phyloP scores from a whole-genome alignment of 2,888 invertebrate genomes.

The Plemyria rubiginata region DNA sequence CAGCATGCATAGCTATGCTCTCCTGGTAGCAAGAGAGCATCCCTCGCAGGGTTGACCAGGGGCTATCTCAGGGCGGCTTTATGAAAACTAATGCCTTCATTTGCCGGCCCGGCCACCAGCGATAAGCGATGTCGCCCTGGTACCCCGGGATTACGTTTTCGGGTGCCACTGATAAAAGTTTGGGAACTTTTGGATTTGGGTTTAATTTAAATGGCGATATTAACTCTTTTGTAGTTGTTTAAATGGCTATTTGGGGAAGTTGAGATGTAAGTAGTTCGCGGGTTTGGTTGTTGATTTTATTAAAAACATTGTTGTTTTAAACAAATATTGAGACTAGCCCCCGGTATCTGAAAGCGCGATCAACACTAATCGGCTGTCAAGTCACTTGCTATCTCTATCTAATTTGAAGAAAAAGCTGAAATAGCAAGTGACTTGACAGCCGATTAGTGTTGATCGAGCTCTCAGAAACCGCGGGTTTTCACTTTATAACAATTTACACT shows the following conservation, averaged over 20 bases:
- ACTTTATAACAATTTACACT: too few relatives aligned
- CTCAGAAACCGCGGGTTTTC: too few relatives aligned
- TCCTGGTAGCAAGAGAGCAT: slow-evolving; percentile 50
- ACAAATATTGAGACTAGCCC: too few relatives aligned
- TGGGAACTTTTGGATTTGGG: slow-evolving; percentile 60
- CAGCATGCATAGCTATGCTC: not conserved
- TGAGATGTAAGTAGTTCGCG: slow-evolving; percentile 12
- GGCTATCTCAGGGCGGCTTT: slow-evolving; percentile 76
- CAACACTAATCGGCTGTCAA: too few relatives aligned
- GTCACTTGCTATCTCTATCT: too few relatives aligned
- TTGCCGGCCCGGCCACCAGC: slow-evolving; percentile 67
- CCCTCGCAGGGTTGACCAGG: slow-evolving; percentile 61
- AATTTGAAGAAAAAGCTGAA: too few relatives aligned
- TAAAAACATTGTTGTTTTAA: not conserved
- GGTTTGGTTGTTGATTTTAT: not conserved
- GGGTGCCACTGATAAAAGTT: slow-evolving; percentile 70
- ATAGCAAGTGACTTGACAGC: too few relatives aligned
- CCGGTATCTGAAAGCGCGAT: too few relatives aligned
- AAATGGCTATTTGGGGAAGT: slow-evolving; percentile 20
- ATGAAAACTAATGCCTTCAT: slow-evolving; percentile 84
- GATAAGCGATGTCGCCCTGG: slow-evolving; percentile 81
- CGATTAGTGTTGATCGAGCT: too few relatives aligned
- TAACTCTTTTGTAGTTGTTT: slow-evolving; percentile 40
- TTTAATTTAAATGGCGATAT: slow-evolving; percentile 69
- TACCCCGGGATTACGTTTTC: slow-evolving; percentile 74